Evolutionary conservation across 2,888 invertebrate species (phyloP), one percentile per base, ranked within the genome.

Genomic region (Polietes domitor): DNA sequence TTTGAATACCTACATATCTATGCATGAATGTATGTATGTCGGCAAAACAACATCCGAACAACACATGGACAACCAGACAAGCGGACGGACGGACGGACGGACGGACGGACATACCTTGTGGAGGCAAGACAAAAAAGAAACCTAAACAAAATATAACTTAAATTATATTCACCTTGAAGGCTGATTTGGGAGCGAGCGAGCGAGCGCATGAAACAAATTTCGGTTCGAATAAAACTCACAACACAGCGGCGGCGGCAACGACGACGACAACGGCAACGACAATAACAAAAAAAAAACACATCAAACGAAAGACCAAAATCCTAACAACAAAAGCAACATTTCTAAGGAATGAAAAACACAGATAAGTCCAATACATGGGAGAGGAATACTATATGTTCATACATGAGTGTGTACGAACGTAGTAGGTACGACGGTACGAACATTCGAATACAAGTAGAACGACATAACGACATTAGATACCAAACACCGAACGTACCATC

Each of bases 151-250:
- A 84, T 76, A 37, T 50, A 78, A 84, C 73, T 81, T 81, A 76
- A 81, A 84, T 81, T 81, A 68, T 70, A 61, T 84, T 84, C 78
- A 81, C 84, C 84, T 84, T 81, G 80, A 81, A 73, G 63, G 32
- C 72, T 73, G 73, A 81, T 84, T 84, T 81, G 71, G 77, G 17
- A n/a, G n/a, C n/a, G 17, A 63, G 77, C 58, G 72, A 72, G 71
- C 76, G 19, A 37, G 2, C 2, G 41, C n/a, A 47, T 1, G 32
- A n/a, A 32, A 61, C 28, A 3, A 61, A 28, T 61, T 28, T 61
- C 26, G 28, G 24, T 28, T 61, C 28, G n/a, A 28, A 61, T 24
- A 12, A 21, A 10, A 12, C 28, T 61, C 28, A 55, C 7, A 47
- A 47, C 4, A 17, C 21, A 21, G 12, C 55, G 55, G 21, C 21